phyloP scores from a whole-genome alignment of 2,888 invertebrate genomes.

The Xestia xanthographa region DNA sequence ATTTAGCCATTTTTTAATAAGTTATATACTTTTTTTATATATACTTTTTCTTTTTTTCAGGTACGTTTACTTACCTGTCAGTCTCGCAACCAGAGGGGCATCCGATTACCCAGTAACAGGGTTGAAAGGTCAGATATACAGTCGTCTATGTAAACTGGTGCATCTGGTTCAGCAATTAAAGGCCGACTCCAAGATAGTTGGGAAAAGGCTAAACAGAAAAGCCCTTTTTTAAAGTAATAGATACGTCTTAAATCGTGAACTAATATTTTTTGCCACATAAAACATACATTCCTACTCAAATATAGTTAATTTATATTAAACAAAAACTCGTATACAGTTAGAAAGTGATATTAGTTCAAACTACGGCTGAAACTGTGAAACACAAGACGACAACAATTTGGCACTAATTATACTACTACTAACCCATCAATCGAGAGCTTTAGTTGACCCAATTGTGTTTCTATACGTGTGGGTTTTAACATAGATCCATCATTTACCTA shows the following conservation, averaged over 20 bases:
- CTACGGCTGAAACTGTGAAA: not conserved
- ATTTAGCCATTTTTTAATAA: no score
- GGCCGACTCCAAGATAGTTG: not conserved
- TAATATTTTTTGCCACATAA: not conserved
- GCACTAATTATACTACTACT: constrained; percentile 20
- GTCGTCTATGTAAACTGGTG: not conserved
- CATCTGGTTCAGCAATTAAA: not conserved
- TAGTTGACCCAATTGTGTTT: constrained; percentile 3
- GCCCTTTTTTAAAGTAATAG: not conserved
- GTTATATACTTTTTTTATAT: not conserved
- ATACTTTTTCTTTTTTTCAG: not conserved
- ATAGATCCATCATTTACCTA: not conserved
- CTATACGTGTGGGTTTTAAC: not conserved
- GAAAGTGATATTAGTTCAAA: constrained; percentile 3
- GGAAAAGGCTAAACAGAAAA: not conserved
- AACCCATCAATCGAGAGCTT: constrained; percentile 30
- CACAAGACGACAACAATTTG: constrained; percentile 15
- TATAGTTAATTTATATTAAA: not conserved
- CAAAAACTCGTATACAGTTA: constrained; percentile 9
- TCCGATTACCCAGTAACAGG: not conserved
- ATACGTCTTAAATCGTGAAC: no score
- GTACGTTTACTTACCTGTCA: not conserved
- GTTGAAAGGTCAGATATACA: not conserved
- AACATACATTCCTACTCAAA: not conserved
- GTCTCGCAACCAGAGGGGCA: not conserved